A percentile compares a stretch with the other conserved stretches of the same genome.
Evolutionary conservation across 2,888 invertebrate species (phyloP).

Genomic region (Machimus atricapillus): DNA sequence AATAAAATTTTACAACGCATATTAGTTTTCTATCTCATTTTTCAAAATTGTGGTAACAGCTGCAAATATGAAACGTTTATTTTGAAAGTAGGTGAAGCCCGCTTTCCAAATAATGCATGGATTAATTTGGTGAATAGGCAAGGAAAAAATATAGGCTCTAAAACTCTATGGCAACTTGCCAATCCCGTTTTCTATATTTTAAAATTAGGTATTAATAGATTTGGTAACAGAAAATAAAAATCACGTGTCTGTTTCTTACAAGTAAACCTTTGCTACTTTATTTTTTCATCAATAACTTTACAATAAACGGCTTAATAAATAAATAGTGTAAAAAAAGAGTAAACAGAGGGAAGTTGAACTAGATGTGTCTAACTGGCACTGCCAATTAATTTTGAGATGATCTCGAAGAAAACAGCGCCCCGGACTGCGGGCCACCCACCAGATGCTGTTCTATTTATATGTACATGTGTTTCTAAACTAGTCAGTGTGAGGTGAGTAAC

Average conservation of each 20-base stretch:
- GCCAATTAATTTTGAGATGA: slow-evolving; percentile 23
- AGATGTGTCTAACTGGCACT: slow-evolving; percentile 10
- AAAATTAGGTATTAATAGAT: not conserved
- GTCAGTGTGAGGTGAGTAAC: not conserved
- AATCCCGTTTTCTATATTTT: not conserved
- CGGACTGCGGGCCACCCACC: not conserved
- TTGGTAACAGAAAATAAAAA: not conserved
- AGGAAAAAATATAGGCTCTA: too few relatives aligned
- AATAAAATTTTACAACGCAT: too few relatives aligned
- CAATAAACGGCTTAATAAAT: slow-evolving; percentile 18
- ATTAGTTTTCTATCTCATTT: too few relatives aligned
- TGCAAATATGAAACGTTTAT: too few relatives aligned
- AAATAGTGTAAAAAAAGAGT: slow-evolving; percentile 14
- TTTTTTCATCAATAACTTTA: slow-evolving; percentile 21
- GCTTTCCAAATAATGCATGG: too few relatives aligned
- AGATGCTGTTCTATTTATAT: not conserved
- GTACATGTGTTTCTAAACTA: not conserved
- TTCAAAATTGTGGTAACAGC: too few relatives aligned
- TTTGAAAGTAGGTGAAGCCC: too few relatives aligned
- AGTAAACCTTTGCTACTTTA: slow-evolving; percentile 30
- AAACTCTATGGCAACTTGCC: too few relatives aligned
- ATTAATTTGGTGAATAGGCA: too few relatives aligned
- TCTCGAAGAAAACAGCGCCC: not conserved
- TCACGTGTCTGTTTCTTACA: not conserved
- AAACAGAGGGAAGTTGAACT: slow-evolving; percentile 10